phyloP scores from a whole-genome alignment of 2,797 vertebrate species.

The Poliocrania exsul region DNA sequence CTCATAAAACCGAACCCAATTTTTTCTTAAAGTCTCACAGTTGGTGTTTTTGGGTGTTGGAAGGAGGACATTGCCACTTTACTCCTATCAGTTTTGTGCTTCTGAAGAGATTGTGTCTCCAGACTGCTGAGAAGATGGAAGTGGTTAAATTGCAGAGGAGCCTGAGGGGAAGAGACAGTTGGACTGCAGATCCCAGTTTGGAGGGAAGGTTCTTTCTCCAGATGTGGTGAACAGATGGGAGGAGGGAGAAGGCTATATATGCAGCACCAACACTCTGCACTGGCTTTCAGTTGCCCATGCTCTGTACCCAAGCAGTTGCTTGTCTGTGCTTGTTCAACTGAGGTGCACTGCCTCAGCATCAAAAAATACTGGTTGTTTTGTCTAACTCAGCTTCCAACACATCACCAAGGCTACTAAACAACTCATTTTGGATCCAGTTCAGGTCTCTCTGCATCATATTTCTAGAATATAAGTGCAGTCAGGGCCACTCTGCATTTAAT shows the following conservation, averaged over 20 bases:
- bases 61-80: neutral
- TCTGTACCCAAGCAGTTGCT: neutral
- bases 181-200: neutral
- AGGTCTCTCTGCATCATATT: neutral
- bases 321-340: neutral
- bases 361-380: neutral
- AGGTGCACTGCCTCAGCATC: rapidly evolving
- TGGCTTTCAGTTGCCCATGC: neutral
- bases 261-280: neutral
- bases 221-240: neutral
- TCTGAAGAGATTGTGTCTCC: neutral
- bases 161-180: neutral
- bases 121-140: neutral
- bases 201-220: neutral
- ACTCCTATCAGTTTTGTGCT: neutral
- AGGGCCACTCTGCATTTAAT: neutral
- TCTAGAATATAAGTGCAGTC: neutral
- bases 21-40: neutral
- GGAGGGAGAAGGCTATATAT: neutral
- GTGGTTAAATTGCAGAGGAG: neutral
- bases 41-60: neutral
- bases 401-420: neutral
- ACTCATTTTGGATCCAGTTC: neutral
- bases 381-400: neutral
- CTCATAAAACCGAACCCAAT: neutral